phyloP scores from a whole-genome alignment of 2,113 vertebrate genomes.

The Podarcis raffonei region DNA sequence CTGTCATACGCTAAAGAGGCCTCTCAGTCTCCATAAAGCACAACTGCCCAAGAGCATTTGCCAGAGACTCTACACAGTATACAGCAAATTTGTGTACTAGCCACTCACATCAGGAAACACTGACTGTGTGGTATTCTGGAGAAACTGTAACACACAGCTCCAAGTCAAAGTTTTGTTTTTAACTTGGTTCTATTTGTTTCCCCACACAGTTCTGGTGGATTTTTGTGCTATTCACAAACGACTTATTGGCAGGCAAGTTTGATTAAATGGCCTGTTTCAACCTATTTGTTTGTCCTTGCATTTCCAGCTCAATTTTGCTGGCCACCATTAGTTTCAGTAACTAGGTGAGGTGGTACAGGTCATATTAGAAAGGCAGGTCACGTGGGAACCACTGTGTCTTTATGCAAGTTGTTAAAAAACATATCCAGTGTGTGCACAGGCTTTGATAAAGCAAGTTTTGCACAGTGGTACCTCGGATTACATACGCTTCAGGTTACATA shows the following conservation, averaged over 20 bases:
- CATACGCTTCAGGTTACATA: too few relatives aligned
- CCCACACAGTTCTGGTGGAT: background rate
- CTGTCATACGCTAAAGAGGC: slow-evolving; percentile 25
- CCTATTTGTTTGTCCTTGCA: background rate
- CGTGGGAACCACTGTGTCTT: background rate
- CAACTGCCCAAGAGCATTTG: background rate
- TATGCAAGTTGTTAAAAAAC: background rate
- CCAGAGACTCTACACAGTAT: background rate
- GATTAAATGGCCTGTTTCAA: background rate
- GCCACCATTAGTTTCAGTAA: background rate
- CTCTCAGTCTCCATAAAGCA: slow-evolving; percentile 9
- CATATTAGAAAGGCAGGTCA: background rate
- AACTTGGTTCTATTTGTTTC: background rate
- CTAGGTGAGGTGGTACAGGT: background rate
- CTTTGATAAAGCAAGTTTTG: background rate
- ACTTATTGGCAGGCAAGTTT: background rate
- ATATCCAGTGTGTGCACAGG: background rate
- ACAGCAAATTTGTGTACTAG: background rate
- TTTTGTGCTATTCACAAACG: background rate
- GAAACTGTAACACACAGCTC: background rate
- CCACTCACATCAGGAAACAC: background rate
- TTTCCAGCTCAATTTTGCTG: background rate
- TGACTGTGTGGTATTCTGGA: background rate
- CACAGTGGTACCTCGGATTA: too few relatives aligned
- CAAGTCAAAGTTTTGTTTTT: background rate